These are phyloP conservation scores for Caenorhabditis sp. DNA, from an alignment of 2,888 invertebrate genomes.

Conservation along the genomic window DNA sequence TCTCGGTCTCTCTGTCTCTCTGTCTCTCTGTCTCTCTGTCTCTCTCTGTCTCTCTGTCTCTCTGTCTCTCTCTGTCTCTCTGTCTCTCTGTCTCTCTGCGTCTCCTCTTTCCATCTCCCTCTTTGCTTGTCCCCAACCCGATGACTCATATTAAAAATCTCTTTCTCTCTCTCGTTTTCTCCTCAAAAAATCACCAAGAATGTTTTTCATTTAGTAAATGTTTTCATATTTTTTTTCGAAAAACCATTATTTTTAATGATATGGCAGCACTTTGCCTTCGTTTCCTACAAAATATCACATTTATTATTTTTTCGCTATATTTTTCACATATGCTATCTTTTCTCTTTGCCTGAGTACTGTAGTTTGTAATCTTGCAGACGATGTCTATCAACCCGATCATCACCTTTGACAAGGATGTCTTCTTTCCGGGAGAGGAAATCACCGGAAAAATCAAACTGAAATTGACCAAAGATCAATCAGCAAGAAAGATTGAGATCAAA, in stretches of 20 bases:
- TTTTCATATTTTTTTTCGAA: constrained; percentile 2
- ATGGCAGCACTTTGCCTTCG: not conserved
- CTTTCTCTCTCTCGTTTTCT: not conserved
- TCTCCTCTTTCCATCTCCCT: not conserved
- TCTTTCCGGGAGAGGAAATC: constrained; percentile 23
- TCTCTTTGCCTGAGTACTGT: constrained; percentile 5
- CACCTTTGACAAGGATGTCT: constrained; percentile 16
- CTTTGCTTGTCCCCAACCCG: not conserved
- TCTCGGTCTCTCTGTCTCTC: not conserved
- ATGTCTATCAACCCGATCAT: constrained; percentile 7
- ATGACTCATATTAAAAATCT: not conserved
- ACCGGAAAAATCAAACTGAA: constrained; percentile 14
- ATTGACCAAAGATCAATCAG: constrained; percentile 12
- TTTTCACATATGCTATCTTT: constrained; percentile 9
- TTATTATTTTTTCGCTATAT: constrained; percentile 12
- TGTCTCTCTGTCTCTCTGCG: not conserved
- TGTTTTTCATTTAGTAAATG: too few species aligned
- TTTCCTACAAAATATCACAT: too few species aligned
- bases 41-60: too few species aligned
- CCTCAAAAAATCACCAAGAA: not conserved
- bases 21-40: not conserved
- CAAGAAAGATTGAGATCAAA: constrained; percentile 19
- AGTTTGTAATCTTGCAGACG: not conserved
- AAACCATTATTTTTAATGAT: constrained; percentile 13
- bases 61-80: not conserved